phyloP scores from a whole-genome alignment of 2,888 invertebrate species.

The Asteroscopus sphinx region DNA sequence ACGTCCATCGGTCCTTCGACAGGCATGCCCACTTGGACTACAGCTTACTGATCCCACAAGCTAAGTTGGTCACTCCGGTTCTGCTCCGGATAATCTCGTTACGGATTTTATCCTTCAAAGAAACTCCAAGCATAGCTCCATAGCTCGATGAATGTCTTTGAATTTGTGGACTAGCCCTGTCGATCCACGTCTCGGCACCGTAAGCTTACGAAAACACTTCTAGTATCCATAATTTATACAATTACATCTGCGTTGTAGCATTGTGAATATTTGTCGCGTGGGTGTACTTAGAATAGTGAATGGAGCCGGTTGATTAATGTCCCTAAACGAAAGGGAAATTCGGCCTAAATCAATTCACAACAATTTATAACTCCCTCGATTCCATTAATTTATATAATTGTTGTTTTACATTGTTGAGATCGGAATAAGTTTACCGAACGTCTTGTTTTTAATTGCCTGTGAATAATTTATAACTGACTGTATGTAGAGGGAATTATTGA shows the following conservation, averaged over 20 bases:
- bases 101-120: too few relatives aligned
- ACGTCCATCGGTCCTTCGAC: too few relatives aligned
- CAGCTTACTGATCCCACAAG: too few relatives aligned
- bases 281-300: constrained; percentile 56
- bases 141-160: too few relatives aligned
- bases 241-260: constrained; percentile 39
- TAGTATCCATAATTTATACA: constrained; percentile 11
- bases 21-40: too few relatives aligned
- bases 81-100: too few relatives aligned
- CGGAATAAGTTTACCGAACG: constrained; percentile 47
- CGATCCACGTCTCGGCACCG: too few relatives aligned
- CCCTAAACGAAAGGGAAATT: constrained; percentile 60
- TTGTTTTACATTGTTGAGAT: constrained; percentile 54
- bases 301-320: constrained; percentile 66
- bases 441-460: constrained; percentile 52
- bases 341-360: constrained; percentile 67
- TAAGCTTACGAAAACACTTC: too few relatives aligned
- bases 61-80: too few relatives aligned
- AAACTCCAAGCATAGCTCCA: too few relatives aligned
- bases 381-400: constrained; percentile 63
- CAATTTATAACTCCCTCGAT: constrained; percentile 67
- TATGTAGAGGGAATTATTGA: not conserved
- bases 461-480: constrained; percentile 38
- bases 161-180: too few relatives aligned
- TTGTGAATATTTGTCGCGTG: constrained; percentile 58